Evolutionary conservation across 2,797 vertebrate genomes (phyloP).

Genomic region (Neopelma chrysocephalum): DNA sequence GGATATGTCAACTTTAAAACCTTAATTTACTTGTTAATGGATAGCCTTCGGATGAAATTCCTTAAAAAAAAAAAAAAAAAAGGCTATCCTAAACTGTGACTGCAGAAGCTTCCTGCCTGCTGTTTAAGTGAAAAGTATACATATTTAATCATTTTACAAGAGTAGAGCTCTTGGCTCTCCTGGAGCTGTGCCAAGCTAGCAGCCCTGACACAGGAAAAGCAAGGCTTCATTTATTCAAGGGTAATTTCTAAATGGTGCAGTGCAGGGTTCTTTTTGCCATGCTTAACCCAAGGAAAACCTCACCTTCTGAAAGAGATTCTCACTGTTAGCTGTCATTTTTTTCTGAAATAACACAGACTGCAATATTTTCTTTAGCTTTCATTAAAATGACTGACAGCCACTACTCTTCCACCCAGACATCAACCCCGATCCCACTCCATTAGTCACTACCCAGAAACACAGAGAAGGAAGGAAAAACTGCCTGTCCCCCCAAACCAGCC

Average conservation of each 20-base stretch:
- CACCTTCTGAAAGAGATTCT: background rate
- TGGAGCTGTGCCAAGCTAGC: slow-evolving; percentile 9
- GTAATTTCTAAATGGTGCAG: background rate
- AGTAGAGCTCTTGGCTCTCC: slow-evolving; percentile 32
- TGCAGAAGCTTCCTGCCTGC: slow-evolving; percentile 46
- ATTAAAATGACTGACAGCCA: rapidly evolving
- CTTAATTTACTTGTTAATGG: slow-evolving; percentile 56
- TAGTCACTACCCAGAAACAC: background rate
- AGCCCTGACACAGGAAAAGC: background rate
- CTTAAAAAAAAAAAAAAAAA: background rate
- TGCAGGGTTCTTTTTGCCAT: background rate
- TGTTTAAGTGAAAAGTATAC: slow-evolving; percentile 47
- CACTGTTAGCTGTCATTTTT: background rate
- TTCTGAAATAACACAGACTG: background rate
- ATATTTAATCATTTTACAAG: slow-evolving; percentile 60
- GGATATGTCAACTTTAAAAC: slow-evolving; percentile 41
- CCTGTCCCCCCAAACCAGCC: background rate
- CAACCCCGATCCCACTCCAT: rapidly evolving
- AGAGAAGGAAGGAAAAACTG: background rate
- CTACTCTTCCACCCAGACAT: background rate
- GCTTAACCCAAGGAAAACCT: background rate
- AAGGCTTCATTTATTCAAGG: background rate
- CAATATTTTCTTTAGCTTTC: background rate
- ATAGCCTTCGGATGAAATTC: slow-evolving; percentile 2
- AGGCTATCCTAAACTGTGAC: background rate